These are phyloP conservation scores for Aselliscus stoliczkanus DNA, from an alignment of 2,797 vertebrate genomes.

Conservation along the genomic window DNA sequence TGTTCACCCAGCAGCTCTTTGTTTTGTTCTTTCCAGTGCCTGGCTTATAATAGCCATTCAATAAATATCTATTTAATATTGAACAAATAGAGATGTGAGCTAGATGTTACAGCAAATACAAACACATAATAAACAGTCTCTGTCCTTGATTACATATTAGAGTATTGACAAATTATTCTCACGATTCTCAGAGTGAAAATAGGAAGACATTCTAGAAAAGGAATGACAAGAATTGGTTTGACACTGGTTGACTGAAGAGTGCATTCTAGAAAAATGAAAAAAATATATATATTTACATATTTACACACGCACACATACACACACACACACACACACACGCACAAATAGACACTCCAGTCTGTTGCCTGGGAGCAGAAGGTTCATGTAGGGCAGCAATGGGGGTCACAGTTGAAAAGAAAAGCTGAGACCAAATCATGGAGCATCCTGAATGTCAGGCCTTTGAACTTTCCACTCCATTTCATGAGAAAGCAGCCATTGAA, in stretches of 20 bases:
- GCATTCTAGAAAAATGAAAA: neutral
- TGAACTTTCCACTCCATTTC: neutral
- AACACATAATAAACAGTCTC: neutral
- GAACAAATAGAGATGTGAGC: slow-evolving; percentile 5
- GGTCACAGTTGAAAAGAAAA: neutral
- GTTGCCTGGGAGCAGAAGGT: neutral
- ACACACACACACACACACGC: no score
- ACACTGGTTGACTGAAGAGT: neutral
- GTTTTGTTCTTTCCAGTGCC: neutral
- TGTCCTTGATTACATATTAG: neutral
- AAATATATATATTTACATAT: no score
- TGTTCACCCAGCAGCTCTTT: neutral
- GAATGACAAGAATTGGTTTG: neutral
- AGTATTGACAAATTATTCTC: neutral
- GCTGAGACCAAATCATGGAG: neutral
- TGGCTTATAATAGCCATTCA: neutral
- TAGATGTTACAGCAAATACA: neutral
- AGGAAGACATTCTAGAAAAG: neutral
- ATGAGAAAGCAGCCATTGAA: neutral
- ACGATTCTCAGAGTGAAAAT: neutral
- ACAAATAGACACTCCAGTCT: neutral
- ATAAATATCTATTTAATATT: slow-evolving; percentile 46
- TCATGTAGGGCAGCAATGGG: neutral
- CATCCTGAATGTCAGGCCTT: neutral
- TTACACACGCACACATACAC: no score